These are phyloP conservation scores for Trachelus stipa DNA, from an alignment of 2,888 invertebrate genomes.

Conservation along the genomic window DNA sequence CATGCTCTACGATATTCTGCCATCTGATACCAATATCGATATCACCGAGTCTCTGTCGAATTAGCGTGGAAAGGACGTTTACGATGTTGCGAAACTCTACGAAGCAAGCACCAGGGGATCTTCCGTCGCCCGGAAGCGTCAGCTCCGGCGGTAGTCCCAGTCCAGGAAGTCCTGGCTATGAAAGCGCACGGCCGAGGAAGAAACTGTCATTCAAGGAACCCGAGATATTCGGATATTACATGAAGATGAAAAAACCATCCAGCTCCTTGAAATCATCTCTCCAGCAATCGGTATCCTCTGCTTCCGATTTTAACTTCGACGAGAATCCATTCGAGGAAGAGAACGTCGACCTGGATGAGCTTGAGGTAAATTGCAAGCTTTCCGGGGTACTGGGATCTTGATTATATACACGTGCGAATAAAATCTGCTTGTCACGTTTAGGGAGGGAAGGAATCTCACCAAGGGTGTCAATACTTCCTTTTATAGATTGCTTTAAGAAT, in stretches of 20 bases:
- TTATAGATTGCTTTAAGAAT: neutral
- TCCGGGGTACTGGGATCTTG: neutral
- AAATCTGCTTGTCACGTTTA: neutral
- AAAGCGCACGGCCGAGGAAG: slow-evolving; percentile 75
- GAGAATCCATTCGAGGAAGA: slow-evolving; percentile 57
- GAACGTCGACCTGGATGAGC: slow-evolving; percentile 58
- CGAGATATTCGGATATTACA: slow-evolving; percentile 72
- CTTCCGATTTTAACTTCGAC: slow-evolving; percentile 37
- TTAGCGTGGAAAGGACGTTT: slow-evolving; percentile 2
- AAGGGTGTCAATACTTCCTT: neutral
- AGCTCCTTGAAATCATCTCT: slow-evolving; percentile 20
- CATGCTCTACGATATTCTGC: slow-evolving; percentile 8
- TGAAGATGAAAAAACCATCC: slow-evolving; percentile 54
- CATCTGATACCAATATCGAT: slow-evolving; percentile 4
- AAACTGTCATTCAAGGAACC: slow-evolving; percentile 90
- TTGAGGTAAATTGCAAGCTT: slow-evolving; percentile 55
- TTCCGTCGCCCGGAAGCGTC: slow-evolving; percentile 46
- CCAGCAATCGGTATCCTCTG: slow-evolving; percentile 13
- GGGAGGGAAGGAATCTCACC: neutral
- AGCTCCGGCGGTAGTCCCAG: slow-evolving; percentile 57
- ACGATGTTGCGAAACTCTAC: slow-evolving; percentile 19
- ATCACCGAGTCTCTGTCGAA: slow-evolving; percentile 9
- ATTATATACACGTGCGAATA: neutral
- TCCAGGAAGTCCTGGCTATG: slow-evolving; percentile 60
- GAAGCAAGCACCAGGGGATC: slow-evolving; percentile 17